Base-by-base conservation (phyloP, 1,140 invertebrate species). In the Lepidostoma basale region DNA sequence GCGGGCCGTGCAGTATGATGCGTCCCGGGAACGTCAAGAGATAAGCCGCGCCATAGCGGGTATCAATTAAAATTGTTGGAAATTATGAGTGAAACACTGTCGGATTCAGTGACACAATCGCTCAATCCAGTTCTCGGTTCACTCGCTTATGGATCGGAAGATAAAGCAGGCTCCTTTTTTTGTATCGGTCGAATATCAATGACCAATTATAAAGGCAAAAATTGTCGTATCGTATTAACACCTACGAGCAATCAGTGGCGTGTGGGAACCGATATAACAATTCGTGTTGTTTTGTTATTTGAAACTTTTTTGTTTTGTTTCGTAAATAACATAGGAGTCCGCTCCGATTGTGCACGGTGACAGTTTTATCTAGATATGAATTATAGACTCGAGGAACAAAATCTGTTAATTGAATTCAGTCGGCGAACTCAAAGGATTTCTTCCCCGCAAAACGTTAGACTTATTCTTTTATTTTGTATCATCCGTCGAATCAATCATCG, bases 171-270 rank as follows among this genome's bases (percentile, higher is more conserved):
- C 47, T 66, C 28, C 10, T 36, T 44, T 67, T 62, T 54, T 39
- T 62, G n/a, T 67, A 28, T 52, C 44, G 42, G 22, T 39, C 6
- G 16, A 30, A 26, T 25, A 20, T 62, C 28, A 39, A 59, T 25
- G 64, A 42, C 70, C 70, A 72, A 72, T 72, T 72, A 72, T 68
- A 60, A 72, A 64, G 30, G 49, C 59, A 42, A 71, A 71, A 71
- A 71, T 63, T 71, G 69, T 71, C 64, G 60, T 60, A 67, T 62
- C 45, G 56, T 39, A 56, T 70, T 58, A 70, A 56, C 69, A 45
- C 69, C 64, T 23, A 67, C 47, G 28, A 12, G 16, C 44, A 22
- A 63, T 30, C 44, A 47, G 0, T 26, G 23, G 20, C 23, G 33
- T 26, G 59, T 62, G 40, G 59, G 59, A 62, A 42, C 12, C 40